Base-by-base conservation (phyloP, 2,113 vertebrate genomes). In the Condylura cristata region DNA sequence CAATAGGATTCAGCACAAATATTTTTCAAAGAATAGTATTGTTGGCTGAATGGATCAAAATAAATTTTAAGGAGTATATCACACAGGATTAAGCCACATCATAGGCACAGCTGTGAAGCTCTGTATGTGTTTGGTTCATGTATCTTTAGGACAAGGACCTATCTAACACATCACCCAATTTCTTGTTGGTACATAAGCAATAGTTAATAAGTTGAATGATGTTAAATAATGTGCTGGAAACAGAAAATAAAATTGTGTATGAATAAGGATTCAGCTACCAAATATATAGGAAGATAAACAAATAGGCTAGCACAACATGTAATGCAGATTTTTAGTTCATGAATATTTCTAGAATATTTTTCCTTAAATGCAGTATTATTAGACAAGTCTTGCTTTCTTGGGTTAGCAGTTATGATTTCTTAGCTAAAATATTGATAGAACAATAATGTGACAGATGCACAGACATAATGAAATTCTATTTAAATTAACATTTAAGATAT, bases 391-490 rank as follows among this genome's bases (percentile, higher is more conserved):
- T 76, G 90, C 75, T 94, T 95, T 95, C 68, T 81, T 79, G 68
- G 22, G 86, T 96, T 82, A 86, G 85, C 37, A 91, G 61, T 63
- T 82, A 85, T 1, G 16, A n/a, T 94, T 93, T 95, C 53, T 91
- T 48, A 85, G 71, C 61, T 80, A 95, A 95, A 97, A 79, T 94
- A 96, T 92, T 71, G 95, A 81, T 68, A 90, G 71, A 90, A 82
- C 44, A 53, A 93, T 80, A 93, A 74, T 68, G 34, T 75, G 93
- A 68, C 93, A 96, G 97, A 97, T 93, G 91, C 93, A 76, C 75
- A 96, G 81, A 94, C 91, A 96, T 93, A 95, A 97, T 95, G 96
- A 96, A 71, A 87, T 94, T 94, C 82, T 72, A 93, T 76, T 96
- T 93, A 96, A 96, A 87, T 95, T 96, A 85, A 90, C 65, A 95